A percentile compares a stretch with the other conserved stretches of the same genome.
Conservation (phyloP, 2,113 vertebrate genomes). For the Scartelaos histophorus region DNA sequence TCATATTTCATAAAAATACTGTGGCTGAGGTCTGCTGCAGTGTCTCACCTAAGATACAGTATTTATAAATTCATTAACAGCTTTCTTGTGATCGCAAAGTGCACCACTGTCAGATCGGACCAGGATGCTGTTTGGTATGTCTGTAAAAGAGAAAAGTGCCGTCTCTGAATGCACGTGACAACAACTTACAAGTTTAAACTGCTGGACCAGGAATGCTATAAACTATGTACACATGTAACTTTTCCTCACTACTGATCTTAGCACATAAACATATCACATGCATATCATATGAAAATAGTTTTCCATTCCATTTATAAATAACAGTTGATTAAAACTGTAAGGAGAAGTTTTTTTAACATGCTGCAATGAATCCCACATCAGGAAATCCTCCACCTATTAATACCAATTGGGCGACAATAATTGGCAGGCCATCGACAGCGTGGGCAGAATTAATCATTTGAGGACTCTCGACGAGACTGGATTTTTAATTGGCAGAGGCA, state of each 20-base stretch:
- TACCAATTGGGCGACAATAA: constrained; percentile 75
- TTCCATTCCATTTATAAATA: constrained; percentile 28
- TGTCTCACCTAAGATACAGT: constrained; percentile 59
- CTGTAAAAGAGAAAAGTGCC: constrained; percentile 1
- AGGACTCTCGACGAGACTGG: constrained; percentile 69
- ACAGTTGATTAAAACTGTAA: constrained; percentile 61
- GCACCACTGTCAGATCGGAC: constrained; percentile 27
- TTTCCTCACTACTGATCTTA: not conserved
- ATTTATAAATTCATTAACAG: constrained; percentile 76
- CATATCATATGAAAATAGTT: constrained; percentile 16
- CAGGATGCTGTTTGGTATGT: constrained; percentile 40
- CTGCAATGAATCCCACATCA: constrained; percentile 71
- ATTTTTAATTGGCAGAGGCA: constrained; percentile 80
- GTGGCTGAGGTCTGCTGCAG: constrained; percentile 64
- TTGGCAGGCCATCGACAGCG: constrained; percentile 74
- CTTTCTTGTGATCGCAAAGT: constrained; percentile 61
- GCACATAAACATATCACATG: constrained; percentile 1
- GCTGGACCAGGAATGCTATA: not conserved
- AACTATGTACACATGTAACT: not conserved
- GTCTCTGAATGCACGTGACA: not conserved
- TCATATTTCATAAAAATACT: constrained; percentile 78
- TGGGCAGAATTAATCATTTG: constrained; percentile 76
- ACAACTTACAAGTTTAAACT: not conserved
- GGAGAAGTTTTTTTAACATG: constrained; percentile 59
- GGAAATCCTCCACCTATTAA: constrained; percentile 75